phyloP scores from a whole-genome alignment of 1,140 invertebrate species.

The Wasmannia auropunctata region DNA sequence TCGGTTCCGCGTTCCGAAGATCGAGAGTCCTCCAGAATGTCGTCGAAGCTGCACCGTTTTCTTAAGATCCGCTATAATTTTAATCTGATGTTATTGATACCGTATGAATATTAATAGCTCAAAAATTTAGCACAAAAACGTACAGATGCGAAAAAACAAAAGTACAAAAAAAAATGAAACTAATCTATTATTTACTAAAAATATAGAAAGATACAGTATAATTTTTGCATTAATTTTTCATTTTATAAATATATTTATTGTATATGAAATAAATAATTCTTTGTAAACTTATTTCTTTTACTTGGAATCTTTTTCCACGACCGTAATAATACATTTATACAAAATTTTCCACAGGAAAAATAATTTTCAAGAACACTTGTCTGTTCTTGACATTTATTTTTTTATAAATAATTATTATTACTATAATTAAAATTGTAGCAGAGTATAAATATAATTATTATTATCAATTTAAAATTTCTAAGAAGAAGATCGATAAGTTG shows the following conservation, averaged over 20 bases:
- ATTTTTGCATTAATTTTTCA: neutral
- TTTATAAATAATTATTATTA: neutral
- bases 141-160: neutral
- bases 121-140: neutral
- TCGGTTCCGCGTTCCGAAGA: constrained; percentile 20
- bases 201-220: neutral
- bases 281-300: neutral
- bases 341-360: too few relatives aligned
- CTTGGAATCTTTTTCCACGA: neutral
- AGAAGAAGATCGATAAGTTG: neutral
- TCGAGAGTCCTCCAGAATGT: constrained; percentile 29
- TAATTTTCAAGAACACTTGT: neutral
- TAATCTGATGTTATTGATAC: neutral
- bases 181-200: neutral
- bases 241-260: neutral
- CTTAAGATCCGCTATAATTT: neutral
- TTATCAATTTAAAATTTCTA: neutral
- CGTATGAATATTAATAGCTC: neutral
- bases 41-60: neutral
- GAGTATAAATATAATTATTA: neutral
- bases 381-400: neutral
- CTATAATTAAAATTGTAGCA: neutral
- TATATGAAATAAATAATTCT: neutral
- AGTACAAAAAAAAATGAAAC: neutral
- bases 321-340: too few relatives aligned